Percentiles rank a stretch among this genome's conserved stretches.
These are phyloP conservation scores for Helicoverpa armigera DNA, from an alignment of 1,140 invertebrate genomes.

Conservation along the genomic window DNA sequence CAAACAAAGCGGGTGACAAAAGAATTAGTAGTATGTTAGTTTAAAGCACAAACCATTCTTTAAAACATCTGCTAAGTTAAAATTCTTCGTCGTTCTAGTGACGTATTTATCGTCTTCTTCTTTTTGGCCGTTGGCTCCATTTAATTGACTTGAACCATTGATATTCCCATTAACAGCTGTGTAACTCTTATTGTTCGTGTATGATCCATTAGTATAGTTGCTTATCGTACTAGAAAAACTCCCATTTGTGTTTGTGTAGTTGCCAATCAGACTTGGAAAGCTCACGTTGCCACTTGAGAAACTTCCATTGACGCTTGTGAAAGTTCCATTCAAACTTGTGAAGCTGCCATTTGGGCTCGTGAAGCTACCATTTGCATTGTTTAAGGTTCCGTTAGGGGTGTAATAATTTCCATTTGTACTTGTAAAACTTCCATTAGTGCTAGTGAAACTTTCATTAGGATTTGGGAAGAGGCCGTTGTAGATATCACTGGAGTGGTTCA, in stretches of 20 bases:
- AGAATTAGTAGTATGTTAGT: conserved; percentile 75
- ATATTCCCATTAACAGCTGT: background rate
- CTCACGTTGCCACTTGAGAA: conserved; percentile 30
- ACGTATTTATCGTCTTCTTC: conserved; percentile 67
- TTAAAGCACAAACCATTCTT: conserved; percentile 80
- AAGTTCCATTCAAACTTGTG: conserved; percentile 20
- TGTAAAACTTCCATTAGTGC: conserved; percentile 53
- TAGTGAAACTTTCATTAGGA: conserved; percentile 49
- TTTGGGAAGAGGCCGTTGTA: conserved; percentile 66
- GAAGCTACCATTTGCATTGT: conserved; percentile 4
- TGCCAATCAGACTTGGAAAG: conserved; percentile 55
- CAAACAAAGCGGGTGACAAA: conserved; percentile 50
- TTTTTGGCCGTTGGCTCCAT: conserved; percentile 63
- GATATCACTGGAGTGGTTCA: conserved; percentile 68
- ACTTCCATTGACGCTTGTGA: conserved; percentile 16
- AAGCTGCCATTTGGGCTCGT: conserved; percentile 21
- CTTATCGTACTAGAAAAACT: conserved; percentile 55
- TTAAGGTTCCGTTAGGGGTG: conserved; percentile 39
- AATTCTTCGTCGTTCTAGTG: conserved; percentile 59
- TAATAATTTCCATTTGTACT: conserved; percentile 58
- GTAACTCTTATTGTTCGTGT: conserved; percentile 53
- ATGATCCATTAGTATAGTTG: conserved; percentile 57
- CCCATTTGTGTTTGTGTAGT: conserved; percentile 52
- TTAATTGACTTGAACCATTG: conserved; percentile 51
- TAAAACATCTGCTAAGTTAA: conserved; percentile 71